Conservation (phyloP, 2,113 vertebrate genomes). For the Python bivittatus region DNA sequence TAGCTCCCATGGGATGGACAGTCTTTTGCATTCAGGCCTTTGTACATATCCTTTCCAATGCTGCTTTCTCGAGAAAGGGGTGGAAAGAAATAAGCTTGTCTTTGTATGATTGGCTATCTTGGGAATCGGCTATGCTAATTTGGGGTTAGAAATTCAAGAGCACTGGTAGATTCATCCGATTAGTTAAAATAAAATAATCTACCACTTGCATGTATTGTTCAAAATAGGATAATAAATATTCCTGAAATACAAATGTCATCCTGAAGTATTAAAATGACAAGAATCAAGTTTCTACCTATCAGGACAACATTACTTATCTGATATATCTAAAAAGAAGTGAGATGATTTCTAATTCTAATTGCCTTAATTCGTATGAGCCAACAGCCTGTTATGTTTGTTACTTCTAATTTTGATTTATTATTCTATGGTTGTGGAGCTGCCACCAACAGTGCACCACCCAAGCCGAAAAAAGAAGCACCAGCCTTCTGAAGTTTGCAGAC, state of each 20-base stretch:
- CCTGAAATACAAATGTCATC: neutral
- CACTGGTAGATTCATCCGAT: neutral
- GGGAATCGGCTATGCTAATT: slow-evolving; percentile 19
- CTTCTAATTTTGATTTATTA: neutral
- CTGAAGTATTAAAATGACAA: neutral
- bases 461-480: neutral
- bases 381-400: neutral
- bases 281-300: neutral
- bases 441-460: neutral
- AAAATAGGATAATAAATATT: slow-evolving; percentile 14
- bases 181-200: neutral
- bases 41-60: too few species aligned
- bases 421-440: neutral
- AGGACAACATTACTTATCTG: neutral
- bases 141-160: slow-evolving; percentile 27
- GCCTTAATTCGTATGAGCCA: neutral
- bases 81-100: neutral
- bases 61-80: neutral
- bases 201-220: neutral
- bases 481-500: neutral
- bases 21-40: neutral
- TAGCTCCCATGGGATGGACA: neutral
- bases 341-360: neutral
- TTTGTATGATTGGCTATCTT: neutral
- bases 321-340: neutral